phyloP scores from a whole-genome alignment of 1,140 invertebrate genomes.

The Trichogramma pretiosum region DNA sequence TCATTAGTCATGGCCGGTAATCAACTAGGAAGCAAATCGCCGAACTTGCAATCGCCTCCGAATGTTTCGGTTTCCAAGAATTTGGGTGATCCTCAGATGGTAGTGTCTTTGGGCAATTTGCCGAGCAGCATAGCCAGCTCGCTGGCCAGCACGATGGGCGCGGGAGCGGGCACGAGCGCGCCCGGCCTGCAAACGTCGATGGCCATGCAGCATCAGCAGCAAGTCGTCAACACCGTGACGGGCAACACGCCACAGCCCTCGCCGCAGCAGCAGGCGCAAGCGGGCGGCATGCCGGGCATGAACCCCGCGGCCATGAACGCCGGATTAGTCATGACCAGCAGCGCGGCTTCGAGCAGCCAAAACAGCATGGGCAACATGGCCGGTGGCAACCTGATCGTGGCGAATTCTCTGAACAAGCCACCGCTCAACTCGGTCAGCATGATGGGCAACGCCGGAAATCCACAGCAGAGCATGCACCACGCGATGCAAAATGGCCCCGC shows the following conservation, averaged over 20 bases:
- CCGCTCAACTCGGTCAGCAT: constrained; percentile 42
- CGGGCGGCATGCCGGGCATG: constrained; percentile 56
- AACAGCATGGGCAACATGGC: constrained; percentile 51
- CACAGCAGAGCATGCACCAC: constrained; percentile 35
- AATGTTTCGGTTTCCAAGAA: constrained; percentile 62
- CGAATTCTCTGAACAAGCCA: constrained; percentile 46
- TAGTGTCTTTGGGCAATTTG: constrained; percentile 50
- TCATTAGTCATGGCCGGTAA: constrained; percentile 58
- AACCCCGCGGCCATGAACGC: constrained; percentile 51
- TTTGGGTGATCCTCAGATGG: constrained; percentile 49
- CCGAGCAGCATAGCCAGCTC: constrained; percentile 51
- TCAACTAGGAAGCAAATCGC: constrained; percentile 67
- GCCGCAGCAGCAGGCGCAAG: constrained; percentile 10
- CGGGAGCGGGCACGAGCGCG: neutral
- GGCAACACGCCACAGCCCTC: neutral
- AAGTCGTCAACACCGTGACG: neutral
- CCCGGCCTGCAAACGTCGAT: constrained; percentile 44
- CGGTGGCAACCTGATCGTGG: constrained; percentile 51
- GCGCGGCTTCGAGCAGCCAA: constrained; percentile 46
- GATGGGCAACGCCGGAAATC: too few relatives aligned
- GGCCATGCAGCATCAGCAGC: constrained; percentile 27
- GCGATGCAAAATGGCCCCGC: constrained; percentile 63
- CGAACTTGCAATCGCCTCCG: constrained; percentile 71
- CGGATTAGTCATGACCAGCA: constrained; percentile 47
- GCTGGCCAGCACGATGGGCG: constrained; percentile 46